A percentile compares a stretch with the other conserved stretches of the same genome.
These are phyloP conservation scores for Neria commutata DNA, from an alignment of 2,888 invertebrate species.

Conservation along the genomic window DNA sequence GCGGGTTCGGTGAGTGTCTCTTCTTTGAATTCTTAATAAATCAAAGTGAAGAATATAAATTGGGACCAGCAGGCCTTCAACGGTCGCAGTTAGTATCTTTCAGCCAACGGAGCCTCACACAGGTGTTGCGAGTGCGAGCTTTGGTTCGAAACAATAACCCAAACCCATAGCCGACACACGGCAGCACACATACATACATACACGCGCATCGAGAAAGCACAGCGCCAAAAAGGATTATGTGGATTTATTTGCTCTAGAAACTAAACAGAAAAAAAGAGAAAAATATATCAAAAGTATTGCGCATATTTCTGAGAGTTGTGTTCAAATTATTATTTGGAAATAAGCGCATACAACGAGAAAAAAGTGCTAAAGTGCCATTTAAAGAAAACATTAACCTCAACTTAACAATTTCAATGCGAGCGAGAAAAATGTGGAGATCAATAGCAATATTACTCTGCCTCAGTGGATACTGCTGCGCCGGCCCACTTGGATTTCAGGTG, in stretches of 20 bases:
- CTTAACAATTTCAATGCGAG: slow-evolving; percentile 25
- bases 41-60: slow-evolving; percentile 63
- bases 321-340: slow-evolving; percentile 10
- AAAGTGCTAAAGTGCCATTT: slow-evolving; percentile 3
- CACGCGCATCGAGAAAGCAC: slow-evolving; percentile 15
- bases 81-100: slow-evolving; percentile 61
- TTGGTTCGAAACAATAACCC: slow-evolving; percentile 45
- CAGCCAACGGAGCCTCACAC: slow-evolving; percentile 62
- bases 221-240: slow-evolving; percentile 41
- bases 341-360: slow-evolving; percentile 8
- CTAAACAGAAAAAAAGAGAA: slow-evolving; percentile 8
- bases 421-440: slow-evolving; percentile 50
- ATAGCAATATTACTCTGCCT: slow-evolving; percentile 48
- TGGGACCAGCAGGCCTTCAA: slow-evolving; percentile 57
- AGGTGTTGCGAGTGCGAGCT: slow-evolving; percentile 59
- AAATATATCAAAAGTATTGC: slow-evolving; percentile 36
- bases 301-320: neutral
- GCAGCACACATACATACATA: slow-evolving; percentile 26
- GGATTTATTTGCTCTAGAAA: slow-evolving; percentile 26
- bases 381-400: slow-evolving; percentile 5
- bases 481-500: slow-evolving; percentile 57
- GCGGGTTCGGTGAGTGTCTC: slow-evolving; percentile 38
- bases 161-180: slow-evolving; percentile 26
- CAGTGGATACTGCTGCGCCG: slow-evolving; percentile 49
- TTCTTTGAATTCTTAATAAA: slow-evolving; percentile 63